Evolutionary conservation across 2,113 vertebrate genomes (phyloP).

Genomic region (Rhodinocichla rosea): DNA sequence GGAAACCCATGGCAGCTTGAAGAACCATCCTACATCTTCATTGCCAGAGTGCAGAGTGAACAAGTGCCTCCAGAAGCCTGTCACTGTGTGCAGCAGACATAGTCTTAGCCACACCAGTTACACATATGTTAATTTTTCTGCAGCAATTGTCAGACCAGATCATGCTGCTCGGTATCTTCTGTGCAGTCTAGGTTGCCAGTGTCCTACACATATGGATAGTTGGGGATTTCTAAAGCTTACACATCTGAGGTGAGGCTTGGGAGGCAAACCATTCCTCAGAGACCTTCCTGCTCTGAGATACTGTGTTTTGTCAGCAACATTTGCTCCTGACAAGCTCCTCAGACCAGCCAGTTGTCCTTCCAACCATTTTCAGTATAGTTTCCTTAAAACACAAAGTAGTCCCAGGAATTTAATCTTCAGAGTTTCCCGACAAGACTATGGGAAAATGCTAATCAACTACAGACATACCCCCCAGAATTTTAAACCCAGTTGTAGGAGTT

Average conservation of each 20-base stretch:
- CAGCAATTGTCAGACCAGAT: neutral
- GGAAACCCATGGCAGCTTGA: neutral
- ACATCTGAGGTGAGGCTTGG: neutral
- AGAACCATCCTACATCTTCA: neutral
- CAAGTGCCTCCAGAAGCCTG: neutral
- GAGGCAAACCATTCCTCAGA: neutral
- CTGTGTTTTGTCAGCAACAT: neutral
- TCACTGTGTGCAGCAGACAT: neutral
- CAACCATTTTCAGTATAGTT: neutral
- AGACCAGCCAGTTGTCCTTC: neutral
- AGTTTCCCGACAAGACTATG: neutral
- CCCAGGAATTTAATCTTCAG: neutral
- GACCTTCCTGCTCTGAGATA: neutral
- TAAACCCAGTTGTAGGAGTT: neutral
- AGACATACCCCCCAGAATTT: neutral
- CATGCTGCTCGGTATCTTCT: neutral
- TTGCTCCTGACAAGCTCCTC: neutral
- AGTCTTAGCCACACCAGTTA: neutral
- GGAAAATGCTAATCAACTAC: neutral
- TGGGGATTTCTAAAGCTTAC: neutral
- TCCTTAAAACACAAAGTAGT: neutral
- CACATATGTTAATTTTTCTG: neutral
- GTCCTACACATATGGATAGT: neutral
- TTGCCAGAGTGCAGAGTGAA: neutral
- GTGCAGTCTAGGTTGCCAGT: neutral